phyloP scores from a whole-genome alignment of 2,113 vertebrate genomes.

The Strix aluco region DNA sequence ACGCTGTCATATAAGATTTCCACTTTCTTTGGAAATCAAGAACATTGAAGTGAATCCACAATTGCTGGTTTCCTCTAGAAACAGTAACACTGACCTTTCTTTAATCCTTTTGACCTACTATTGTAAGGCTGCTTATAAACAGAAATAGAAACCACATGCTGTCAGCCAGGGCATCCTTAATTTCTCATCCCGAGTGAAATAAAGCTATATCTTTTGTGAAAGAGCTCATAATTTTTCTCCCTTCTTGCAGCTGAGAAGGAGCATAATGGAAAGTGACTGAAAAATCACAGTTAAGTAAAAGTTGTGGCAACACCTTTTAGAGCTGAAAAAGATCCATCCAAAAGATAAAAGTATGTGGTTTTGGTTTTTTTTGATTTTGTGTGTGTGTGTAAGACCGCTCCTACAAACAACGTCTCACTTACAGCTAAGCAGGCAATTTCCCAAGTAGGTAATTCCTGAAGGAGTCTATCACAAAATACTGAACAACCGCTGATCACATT shows the following conservation, averaged over 20 bases:
- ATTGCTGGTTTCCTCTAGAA: slow-evolving; percentile 30
- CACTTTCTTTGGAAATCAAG: slow-evolving; percentile 17
- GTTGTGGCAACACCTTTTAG: neutral
- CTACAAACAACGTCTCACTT: neutral
- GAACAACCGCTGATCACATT: neutral
- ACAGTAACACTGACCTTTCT: slow-evolving; percentile 25
- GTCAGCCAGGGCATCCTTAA: slow-evolving; percentile 32
- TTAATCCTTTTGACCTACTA: slow-evolving; percentile 52
- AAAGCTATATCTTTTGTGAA: neutral
- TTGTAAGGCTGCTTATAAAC: slow-evolving; percentile 34
- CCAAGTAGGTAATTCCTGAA: neutral
- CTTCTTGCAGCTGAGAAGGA: neutral
- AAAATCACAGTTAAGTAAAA: neutral
- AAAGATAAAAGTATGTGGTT: neutral
- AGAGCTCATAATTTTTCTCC: neutral
- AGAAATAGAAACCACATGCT: slow-evolving; percentile 56
- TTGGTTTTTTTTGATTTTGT: neutral
- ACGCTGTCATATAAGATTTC: neutral
- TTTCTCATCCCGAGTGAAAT: slow-evolving; percentile 27
- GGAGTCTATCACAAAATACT: neutral
- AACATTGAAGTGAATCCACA: neutral
- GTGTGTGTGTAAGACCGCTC: no score
- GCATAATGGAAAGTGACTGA: neutral
- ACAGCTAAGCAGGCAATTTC: neutral
- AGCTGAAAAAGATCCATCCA: neutral